Evolutionary conservation across 2,797 vertebrate genomes (phyloP).

Genomic region (Eulemur mongoz): DNA sequence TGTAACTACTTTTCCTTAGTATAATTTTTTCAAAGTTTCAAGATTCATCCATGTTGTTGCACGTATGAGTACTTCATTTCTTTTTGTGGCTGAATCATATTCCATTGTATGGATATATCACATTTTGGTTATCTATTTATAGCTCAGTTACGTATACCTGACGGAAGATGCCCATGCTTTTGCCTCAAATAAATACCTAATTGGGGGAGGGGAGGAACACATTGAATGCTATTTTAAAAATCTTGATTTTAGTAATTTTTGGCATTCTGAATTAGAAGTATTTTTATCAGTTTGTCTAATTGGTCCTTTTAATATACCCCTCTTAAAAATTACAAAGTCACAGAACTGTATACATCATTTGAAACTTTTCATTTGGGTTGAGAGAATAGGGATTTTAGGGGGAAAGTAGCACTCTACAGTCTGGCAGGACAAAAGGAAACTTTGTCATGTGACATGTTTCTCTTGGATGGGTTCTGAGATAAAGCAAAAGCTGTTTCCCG

Average conservation of each 20-base stretch:
- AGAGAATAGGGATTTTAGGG: background rate
- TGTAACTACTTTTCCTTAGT: background rate
- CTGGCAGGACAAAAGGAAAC: background rate
- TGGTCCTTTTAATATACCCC: background rate
- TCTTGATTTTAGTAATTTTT: background rate
- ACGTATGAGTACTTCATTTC: background rate
- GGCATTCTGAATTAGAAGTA: background rate
- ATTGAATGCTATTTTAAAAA: background rate
- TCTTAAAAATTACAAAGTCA: slow-evolving; percentile 12
- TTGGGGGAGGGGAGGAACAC: background rate
- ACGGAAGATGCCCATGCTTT: background rate
- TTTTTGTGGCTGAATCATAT: background rate
- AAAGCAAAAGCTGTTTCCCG: slow-evolving; percentile 7
- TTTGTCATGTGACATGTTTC: background rate
- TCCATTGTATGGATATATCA: background rate
- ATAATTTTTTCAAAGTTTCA: background rate
- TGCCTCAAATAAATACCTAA: background rate
- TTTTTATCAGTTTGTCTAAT: slow-evolving; percentile 13
- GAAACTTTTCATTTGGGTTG: background rate
- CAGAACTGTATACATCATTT: background rate
- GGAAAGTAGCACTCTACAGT: background rate
- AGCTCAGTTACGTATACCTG: background rate
- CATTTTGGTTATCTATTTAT: background rate
- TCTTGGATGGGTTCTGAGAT: background rate
- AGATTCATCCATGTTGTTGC: background rate